Percentiles rank a stretch among this genome's conserved stretches.
phyloP scores from a whole-genome alignment of 2,888 invertebrate species.

The Coronaproctus castanopsis region DNA sequence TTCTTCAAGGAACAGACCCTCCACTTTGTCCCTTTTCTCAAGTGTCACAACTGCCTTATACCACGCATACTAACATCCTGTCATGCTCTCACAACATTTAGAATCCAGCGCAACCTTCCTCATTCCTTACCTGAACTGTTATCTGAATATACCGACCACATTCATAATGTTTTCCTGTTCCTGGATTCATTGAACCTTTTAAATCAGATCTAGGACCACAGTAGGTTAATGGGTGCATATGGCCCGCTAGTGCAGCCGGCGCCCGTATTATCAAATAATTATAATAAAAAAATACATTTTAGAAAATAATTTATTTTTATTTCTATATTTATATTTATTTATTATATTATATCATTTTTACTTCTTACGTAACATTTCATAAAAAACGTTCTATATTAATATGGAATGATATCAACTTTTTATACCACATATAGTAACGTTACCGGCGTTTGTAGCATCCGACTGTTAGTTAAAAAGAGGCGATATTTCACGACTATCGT shows the following conservation, averaged over 20 bases:
- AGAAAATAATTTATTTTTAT: too few relatives aligned
- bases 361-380: too few relatives aligned
- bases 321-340: too few relatives aligned
- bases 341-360: too few relatives aligned
- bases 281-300: neutral
- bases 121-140: neutral
- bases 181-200: neutral
- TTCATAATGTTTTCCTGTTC: neutral
- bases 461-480: too few relatives aligned
- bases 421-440: too few relatives aligned
- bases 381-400: too few relatives aligned
- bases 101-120: neutral
- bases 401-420: too few relatives aligned
- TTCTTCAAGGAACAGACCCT: neutral
- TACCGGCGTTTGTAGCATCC: too few relatives aligned
- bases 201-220: neutral
- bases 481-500: too few relatives aligned
- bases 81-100: neutral
- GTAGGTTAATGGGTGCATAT: neutral
- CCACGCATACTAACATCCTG: neutral
- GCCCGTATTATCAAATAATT: neutral
- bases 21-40: neutral
- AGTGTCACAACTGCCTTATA: neutral
- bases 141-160: neutral
- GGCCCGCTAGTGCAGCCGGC: neutral